phyloP scores from a whole-genome alignment of 1,140 invertebrate species.

The Oreohelix idahoensis region DNA sequence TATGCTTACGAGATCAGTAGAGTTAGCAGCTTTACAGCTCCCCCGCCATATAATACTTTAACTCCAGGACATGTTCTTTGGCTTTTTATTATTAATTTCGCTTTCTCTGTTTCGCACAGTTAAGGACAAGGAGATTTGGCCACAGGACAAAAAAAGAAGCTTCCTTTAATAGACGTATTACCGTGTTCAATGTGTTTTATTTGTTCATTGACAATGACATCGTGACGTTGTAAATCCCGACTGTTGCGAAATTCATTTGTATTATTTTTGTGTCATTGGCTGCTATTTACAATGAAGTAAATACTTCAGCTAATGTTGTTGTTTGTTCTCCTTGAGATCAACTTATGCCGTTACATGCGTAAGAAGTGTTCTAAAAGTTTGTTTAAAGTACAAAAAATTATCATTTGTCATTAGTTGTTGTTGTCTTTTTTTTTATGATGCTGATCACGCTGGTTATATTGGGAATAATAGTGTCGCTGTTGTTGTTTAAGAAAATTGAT shows the following conservation, averaged over 20 bases:
- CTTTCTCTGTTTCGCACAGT: not conserved
- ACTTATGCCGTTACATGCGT: too few species aligned
- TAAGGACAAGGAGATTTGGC: not conserved
- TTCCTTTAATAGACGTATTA: not conserved
- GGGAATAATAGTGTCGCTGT: too few species aligned
- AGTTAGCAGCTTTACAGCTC: not conserved
- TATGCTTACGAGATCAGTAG: not conserved
- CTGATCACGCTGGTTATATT: too few species aligned
- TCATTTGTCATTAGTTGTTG: too few species aligned
- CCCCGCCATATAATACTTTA: constrained; percentile 2
- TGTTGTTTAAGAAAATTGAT: too few species aligned
- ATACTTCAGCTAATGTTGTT: too few species aligned
- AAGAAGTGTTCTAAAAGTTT: too few species aligned
- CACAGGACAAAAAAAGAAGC: not conserved
- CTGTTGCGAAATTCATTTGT: not conserved
- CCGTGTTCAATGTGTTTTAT: not conserved
- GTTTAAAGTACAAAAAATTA: too few species aligned
- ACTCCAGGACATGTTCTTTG: not conserved
- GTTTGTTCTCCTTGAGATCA: too few species aligned
- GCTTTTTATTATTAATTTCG: not conserved
- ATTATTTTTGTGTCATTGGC: not conserved
- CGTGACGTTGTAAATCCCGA: not conserved
- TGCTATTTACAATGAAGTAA: not conserved
- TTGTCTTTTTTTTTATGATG: too few species aligned
- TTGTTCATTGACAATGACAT: not conserved